phyloP scores from a whole-genome alignment of 2,888 invertebrate species.

The Pyrrhosoma nymphula region DNA sequence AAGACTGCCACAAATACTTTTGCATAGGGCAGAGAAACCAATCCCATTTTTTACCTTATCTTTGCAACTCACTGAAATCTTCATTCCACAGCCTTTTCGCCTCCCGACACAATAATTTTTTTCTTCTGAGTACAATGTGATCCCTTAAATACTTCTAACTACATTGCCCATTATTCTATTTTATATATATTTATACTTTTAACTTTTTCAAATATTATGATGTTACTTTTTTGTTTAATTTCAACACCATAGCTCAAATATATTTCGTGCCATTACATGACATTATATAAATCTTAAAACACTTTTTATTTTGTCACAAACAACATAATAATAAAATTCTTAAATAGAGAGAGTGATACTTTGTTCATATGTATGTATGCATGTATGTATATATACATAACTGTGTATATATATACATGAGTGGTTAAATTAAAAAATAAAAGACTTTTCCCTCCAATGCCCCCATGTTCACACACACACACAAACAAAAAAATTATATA shows the following conservation, averaged over 20 bases:
- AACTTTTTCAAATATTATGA: constrained; percentile 67
- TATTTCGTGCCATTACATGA: constrained; percentile 67
- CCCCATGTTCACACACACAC: constrained; percentile 65
- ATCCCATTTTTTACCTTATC: constrained; percentile 65
- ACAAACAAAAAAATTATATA: constrained; percentile 60
- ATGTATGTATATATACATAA: constrained; percentile 67
- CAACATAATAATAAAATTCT: constrained; percentile 67
- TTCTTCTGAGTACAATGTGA: constrained; percentile 67
- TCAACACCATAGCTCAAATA: constrained; percentile 67
- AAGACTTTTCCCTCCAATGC: constrained; percentile 51
- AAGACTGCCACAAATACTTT: constrained; percentile 70
- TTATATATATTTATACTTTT: constrained; percentile 67
- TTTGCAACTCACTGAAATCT: constrained; percentile 66
- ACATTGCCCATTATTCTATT: constrained; percentile 67
- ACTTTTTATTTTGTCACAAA: constrained; percentile 67
- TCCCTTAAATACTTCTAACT: constrained; percentile 67
- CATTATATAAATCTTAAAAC: constrained; percentile 67
- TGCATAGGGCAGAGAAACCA: constrained; percentile 65
- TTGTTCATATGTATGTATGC: constrained; percentile 67
- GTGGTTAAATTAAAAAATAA: constrained; percentile 64
- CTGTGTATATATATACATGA: constrained; percentile 67
- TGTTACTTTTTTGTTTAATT: constrained; percentile 66
- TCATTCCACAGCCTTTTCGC: constrained; percentile 65
- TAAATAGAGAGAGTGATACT: constrained; percentile 67
- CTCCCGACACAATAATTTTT: constrained; percentile 65